Evolutionary conservation across 2,888 invertebrate genomes (phyloP), one percentile per base, ranked within the genome.

Genomic region (Hecatera dysodea): DNA sequence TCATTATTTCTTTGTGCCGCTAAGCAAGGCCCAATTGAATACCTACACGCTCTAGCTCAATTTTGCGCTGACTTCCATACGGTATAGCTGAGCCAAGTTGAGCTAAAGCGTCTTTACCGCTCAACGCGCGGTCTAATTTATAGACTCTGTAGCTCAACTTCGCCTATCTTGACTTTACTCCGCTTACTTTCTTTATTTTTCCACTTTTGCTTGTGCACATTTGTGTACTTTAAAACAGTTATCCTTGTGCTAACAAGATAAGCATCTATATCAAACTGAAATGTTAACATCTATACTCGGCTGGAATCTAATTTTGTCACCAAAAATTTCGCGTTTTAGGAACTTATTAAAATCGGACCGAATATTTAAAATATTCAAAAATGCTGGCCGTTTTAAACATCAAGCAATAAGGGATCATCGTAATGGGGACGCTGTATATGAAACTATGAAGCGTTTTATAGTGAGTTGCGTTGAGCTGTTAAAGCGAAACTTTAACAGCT

Each of bases 81-180:
- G 3, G 29, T 53, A 11, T n/a, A 55, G 0, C n/a, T 5, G 29
- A 9, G 5, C 29, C 19, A n/a, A 11, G 29, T 33, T 33, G n/a
- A 1, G 19, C 19, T 2, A n/a, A 11, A 53, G n/a, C 29, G 19
- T 19, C 29, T n/a, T 55, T 46, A 52, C 56, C 17, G 48, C n/a
- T 72, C n/a, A n/a, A 61, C 24, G 2, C 4, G 22, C 56, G 52
- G 6, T 39, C 36, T 5, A 5, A 24, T 19, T 39, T 36, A 2
- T 33, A 12, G 11, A 55, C n/a, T 6, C 33, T 55, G 19, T 11
- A 62, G 57, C 56, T 76, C 17, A 62, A 33, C 33, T 67, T 65
- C 2, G 22, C 39, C 70, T 33, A 67, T 1, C 11, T 52, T 8
- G 12, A 50, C 17, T 33, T 19, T 12, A 39, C 42, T 59, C 42